Conservation (phyloP, 2,888 invertebrate genomes). For the Spodoptera littoralis region DNA sequence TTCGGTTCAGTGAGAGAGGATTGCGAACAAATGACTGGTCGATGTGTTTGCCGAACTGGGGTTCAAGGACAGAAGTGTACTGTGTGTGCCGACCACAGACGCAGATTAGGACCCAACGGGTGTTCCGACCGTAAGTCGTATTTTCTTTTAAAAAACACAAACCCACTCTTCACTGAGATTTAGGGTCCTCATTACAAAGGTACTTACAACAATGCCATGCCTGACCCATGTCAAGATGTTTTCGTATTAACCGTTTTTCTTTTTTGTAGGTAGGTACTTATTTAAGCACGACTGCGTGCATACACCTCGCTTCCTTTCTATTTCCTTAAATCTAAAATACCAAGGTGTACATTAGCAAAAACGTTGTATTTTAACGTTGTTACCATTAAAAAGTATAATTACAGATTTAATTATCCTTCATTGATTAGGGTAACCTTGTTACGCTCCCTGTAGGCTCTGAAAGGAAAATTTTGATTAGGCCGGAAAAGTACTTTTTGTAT, state of each 20-base stretch:
- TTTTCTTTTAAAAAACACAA: slow-evolving; percentile 54
- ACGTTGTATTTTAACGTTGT: no score
- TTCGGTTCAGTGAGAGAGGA: slow-evolving; percentile 96
- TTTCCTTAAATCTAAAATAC: slow-evolving; percentile 18
- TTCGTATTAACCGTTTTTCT: slow-evolving; percentile 62
- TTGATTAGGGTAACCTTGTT: slow-evolving; percentile 16
- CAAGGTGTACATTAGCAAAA: no score
- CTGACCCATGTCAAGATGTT: slow-evolving; percentile 68
- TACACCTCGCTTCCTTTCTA: slow-evolving; percentile 39
- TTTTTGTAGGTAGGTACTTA: slow-evolving; percentile 47
- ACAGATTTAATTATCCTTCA: slow-evolving; percentile 24
- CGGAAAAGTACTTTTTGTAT: slow-evolving; percentile 22
- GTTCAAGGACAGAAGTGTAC: slow-evolving; percentile 97
- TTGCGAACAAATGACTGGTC: slow-evolving; percentile 97
- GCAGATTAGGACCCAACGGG: slow-evolving; percentile 93
- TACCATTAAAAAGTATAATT: neutral
- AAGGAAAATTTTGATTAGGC: slow-evolving; percentile 39
- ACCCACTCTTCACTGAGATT: slow-evolving; percentile 53
- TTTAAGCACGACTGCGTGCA: slow-evolving; percentile 34
- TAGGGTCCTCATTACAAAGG: slow-evolving; percentile 58
- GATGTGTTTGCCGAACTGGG: slow-evolving; percentile 95
- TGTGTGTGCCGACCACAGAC: slow-evolving; percentile 93
- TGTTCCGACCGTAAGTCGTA: slow-evolving; percentile 83
- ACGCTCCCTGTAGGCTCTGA: slow-evolving; percentile 11
- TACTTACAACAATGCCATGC: slow-evolving; percentile 61